A percentile compares a stretch with the other conserved stretches of the same genome.
Conservation (phyloP, 2,888 invertebrate genomes). For the Trisateles emortualis region DNA sequence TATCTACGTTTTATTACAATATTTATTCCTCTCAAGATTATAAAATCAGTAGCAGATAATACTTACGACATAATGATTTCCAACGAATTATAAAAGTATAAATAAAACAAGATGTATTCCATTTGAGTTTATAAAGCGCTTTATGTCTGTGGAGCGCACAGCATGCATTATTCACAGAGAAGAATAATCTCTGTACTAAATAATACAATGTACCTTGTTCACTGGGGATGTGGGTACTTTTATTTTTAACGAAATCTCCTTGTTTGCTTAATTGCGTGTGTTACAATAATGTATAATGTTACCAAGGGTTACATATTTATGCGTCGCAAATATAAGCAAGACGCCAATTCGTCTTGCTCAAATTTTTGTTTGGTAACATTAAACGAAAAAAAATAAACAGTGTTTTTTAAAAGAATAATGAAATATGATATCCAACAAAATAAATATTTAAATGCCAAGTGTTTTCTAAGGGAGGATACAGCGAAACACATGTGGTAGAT, state of each 20-base stretch:
- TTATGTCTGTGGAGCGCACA: constrained; percentile 53
- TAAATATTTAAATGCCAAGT: constrained; percentile 17
- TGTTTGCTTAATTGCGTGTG: constrained; percentile 60
- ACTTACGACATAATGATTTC: constrained; percentile 33
- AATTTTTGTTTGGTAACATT: background rate
- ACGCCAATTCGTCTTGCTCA: background rate
- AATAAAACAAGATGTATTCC: constrained; percentile 53
- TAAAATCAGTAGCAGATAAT: constrained; percentile 27
- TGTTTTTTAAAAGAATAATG: background rate
- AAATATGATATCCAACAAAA: constrained; percentile 4
- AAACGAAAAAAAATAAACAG: background rate
- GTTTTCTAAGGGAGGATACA: constrained; percentile 19
- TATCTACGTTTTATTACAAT: no score
- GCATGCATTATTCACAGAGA: constrained; percentile 62
- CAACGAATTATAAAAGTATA: constrained; percentile 40
- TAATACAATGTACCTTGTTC: constrained; percentile 57
- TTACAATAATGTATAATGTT: constrained; percentile 31
- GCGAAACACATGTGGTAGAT: constrained; percentile 21
- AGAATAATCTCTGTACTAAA: constrained; percentile 59
- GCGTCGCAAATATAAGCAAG: background rate
- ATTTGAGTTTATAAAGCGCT: constrained; percentile 58
- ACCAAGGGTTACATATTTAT: constrained; percentile 33
- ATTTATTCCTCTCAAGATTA: constrained; percentile 16
- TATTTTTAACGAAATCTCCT: constrained; percentile 64
- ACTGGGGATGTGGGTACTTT: constrained; percentile 51